Evolutionary conservation across 2,113 vertebrate species (phyloP), one percentile per base, ranked within the genome.

Genomic region (Neopipo cinnamomea): DNA sequence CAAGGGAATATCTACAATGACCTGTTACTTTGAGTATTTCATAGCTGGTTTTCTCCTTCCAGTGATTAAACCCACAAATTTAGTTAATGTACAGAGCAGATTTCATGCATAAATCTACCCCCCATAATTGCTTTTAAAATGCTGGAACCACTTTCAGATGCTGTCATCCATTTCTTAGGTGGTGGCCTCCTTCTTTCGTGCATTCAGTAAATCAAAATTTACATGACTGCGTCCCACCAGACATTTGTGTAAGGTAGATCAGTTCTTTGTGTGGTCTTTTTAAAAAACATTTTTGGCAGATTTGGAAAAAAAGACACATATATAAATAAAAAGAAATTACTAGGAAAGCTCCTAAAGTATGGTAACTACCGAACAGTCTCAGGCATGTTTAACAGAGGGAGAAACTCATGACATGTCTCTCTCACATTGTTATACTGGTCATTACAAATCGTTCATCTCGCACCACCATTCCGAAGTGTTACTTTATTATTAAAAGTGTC

Each of bases 61-160:
- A 83, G 63, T 93, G 95, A 97, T 96, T 96, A 96, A 97, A 96
- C 88, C 82, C 90, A 96, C 96, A 97, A 95, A 95, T 97, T 96
- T 93, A 95, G 85, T 96, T 97, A 97, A 97, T 95, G 94, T 92
- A 90, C 77, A 95, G 80, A 97, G 94, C 96, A 97, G 96, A 87
- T 93, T 96, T 95, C 3, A 0, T 92, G 85, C 90, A 91, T 96
- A 96, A 95, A 97, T 97, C 94, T 95, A 93, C 88, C 77, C 73
- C 76, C 50, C 27, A 72, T 95, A 97, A 97, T 95, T 97, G 95
- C 94, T 97, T 98, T 96, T 93, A 97, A 97, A 97, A 97, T 89
- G 89, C 93, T 93, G 85, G 82, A 91, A 91, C 90, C 87, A 68
- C 85, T 95, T 96, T 97, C 83, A 94, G 75, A 83, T 62, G 74